Evolutionary conservation across 1,140 invertebrate genomes (phyloP), one percentile per base, ranked within the genome.

Genomic region (Drosophila fuyamai): DNA sequence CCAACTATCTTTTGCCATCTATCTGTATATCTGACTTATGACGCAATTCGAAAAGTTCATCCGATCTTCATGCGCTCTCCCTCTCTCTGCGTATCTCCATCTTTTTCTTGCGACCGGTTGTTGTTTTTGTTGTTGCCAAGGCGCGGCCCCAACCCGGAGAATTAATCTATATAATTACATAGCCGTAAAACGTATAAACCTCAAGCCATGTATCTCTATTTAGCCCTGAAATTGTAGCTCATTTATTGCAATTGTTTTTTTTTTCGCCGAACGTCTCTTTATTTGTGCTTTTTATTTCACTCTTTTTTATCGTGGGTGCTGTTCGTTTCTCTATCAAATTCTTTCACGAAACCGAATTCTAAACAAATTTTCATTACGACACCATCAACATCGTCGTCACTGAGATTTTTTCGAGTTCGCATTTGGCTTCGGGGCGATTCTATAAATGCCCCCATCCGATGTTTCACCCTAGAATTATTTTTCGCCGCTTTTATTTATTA

Each of bases 341-440:
- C 74, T 68, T 86, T 65, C 71, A 78, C 68, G 78, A 79, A 81
- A 63, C n/a, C 47, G 47, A 82, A 88, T 76, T 76, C 76, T 76
- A 88, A 86, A 88, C 83, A 88, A 82, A 68, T 76, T 86, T 76
- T 65, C 53, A 88, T 86, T 86, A 89, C 83, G 83, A 88, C 83
- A 86, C 67, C 75, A 68, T 35, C 63, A 76, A 55, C 76, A 73
- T 56, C 53, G 38, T 44, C 67, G 67, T 73, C 71, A 73, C 60
- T 72, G 56, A 36, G 53, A 36, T 71, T 71, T 41, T 55, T 36
- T 71, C 41, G 46, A 47, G 61, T 43, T 71, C 35, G 29, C 10
- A 46, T 58, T 68, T 36, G 51, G 36, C 18, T 70, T 29, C 32
- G 48, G 78, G 58, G 48, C 29, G 53, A 54, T 76, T 83, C 81